Conservation (phyloP, 2,888 invertebrate genomes). For the Poecilobothrus nobilitatus region DNA sequence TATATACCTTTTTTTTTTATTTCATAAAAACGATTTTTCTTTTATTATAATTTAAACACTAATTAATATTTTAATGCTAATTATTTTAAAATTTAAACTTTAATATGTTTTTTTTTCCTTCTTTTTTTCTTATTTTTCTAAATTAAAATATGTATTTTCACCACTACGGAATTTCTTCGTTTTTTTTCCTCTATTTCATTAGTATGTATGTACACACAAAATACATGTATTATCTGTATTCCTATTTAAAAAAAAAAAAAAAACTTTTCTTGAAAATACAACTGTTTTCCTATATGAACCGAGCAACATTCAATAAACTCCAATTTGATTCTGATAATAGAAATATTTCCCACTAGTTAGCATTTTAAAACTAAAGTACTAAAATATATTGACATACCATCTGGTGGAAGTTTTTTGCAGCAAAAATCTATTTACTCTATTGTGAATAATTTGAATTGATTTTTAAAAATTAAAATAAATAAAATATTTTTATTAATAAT, state of each 20-base stretch:
- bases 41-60: background rate
- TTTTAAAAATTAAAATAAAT: too few relatives aligned
- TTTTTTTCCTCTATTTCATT: background rate
- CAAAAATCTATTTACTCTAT: too few relatives aligned
- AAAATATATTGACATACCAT: too few relatives aligned
- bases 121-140: background rate
- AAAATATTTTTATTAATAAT: too few relatives aligned
- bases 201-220: background rate
- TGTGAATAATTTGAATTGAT: too few relatives aligned
- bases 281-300: background rate
- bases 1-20: slow-evolving; percentile 2
- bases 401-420: too few relatives aligned
- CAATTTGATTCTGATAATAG: background rate
- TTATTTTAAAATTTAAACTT: background rate
- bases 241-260: background rate
- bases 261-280: background rate
- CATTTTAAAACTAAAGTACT: background rate
- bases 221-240: background rate
- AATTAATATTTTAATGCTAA: background rate
- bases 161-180: background rate
- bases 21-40: background rate
- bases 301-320: background rate
- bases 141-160: background rate
- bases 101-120: too few relatives aligned
- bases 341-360: background rate